phyloP scores from a whole-genome alignment of 2,888 invertebrate species.

The Steinernema hermaphroditum region DNA sequence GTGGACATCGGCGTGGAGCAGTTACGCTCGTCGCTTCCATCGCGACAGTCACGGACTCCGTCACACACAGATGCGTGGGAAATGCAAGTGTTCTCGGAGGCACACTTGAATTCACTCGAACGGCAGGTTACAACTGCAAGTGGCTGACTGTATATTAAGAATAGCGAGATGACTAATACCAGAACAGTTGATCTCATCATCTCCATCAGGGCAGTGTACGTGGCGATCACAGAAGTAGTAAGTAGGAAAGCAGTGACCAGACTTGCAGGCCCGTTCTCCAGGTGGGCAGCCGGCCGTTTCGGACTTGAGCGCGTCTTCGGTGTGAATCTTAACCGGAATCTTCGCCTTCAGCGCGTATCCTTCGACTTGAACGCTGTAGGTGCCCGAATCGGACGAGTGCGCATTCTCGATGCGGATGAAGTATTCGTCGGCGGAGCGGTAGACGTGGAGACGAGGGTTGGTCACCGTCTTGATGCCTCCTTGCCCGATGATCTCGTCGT shows the following conservation, averaged over 20 bases:
- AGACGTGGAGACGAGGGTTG: slow-evolving; percentile 45
- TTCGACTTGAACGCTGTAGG: slow-evolving; percentile 48
- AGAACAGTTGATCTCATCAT: slow-evolving; percentile 51
- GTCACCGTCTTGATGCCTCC: slow-evolving; percentile 40
- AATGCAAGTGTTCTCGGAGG: slow-evolving; percentile 51
- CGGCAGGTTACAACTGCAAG: slow-evolving; percentile 53
- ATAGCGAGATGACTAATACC: slow-evolving; percentile 38
- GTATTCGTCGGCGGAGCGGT: slow-evolving; percentile 48
- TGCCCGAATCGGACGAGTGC: slow-evolving; percentile 46
- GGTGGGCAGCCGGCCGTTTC: slow-evolving; percentile 49
- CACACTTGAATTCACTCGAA: slow-evolving; percentile 51
- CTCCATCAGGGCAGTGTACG: slow-evolving; percentile 56
- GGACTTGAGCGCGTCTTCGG: slow-evolving; percentile 39
- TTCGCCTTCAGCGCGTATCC: slow-evolving; percentile 49
- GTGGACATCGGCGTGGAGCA: slow-evolving; percentile 71
- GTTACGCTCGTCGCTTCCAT: slow-evolving; percentile 85
- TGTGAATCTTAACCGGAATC: slow-evolving; percentile 15
- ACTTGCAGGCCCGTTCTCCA: slow-evolving; percentile 53
- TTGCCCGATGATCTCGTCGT: slow-evolving; percentile 42
- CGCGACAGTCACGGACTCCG: slow-evolving; percentile 69
- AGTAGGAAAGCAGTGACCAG: slow-evolving; percentile 55
- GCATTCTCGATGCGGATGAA: slow-evolving; percentile 45
- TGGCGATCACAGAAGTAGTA: slow-evolving; percentile 53
- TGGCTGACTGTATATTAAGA: not conserved
- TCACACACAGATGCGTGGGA: slow-evolving; percentile 52